Conservation (phyloP, 2,888 invertebrate species). For the Pristionchus arcanus region DNA sequence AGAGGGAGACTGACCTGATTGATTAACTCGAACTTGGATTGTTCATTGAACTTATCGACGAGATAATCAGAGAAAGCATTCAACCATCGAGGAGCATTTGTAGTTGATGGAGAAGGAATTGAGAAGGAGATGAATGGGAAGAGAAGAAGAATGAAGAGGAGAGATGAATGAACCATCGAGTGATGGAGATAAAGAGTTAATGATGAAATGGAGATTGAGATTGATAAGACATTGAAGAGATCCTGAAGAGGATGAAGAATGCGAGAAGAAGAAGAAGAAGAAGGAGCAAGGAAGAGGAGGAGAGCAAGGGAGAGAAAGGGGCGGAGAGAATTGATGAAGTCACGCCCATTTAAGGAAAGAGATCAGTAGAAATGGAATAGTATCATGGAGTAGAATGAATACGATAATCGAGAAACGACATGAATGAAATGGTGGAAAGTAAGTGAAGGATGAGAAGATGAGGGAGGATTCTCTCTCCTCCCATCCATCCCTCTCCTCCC, state of each 20-base stretch:
- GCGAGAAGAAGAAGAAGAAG: background rate
- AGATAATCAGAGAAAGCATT: slow-evolving; percentile 58
- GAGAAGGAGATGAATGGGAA: slow-evolving; percentile 60
- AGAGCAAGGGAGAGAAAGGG: slow-evolving; percentile 9
- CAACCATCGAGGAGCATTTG: slow-evolving; percentile 57
- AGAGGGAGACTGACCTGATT: slow-evolving; percentile 56
- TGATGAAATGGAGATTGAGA: slow-evolving; percentile 45
- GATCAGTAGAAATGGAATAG: slow-evolving; percentile 31
- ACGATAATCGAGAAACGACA: slow-evolving; percentile 57
- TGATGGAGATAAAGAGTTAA: slow-evolving; percentile 48
- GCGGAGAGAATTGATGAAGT: slow-evolving; percentile 32
- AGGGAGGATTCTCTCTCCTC: slow-evolving; percentile 58
- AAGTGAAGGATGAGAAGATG: slow-evolving; percentile 61
- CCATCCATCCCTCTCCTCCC: background rate
- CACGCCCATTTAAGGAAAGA: slow-evolving; percentile 39
- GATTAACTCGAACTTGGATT: slow-evolving; percentile 59
- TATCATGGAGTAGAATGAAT: slow-evolving; percentile 58
- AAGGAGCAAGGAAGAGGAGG: slow-evolving; percentile 28
- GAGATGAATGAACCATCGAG: background rate
- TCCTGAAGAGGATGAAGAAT: background rate
- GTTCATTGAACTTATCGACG: slow-evolving; percentile 58
- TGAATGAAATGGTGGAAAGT: slow-evolving; percentile 60
- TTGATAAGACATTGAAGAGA: slow-evolving; percentile 40
- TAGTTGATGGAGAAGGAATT: slow-evolving; percentile 59
- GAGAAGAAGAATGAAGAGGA: slow-evolving; percentile 57